Evolutionary conservation across 2,888 invertebrate genomes (phyloP), one percentile per base, ranked within the genome.

Genomic region (Amphipyra tragopoginis): DNA sequence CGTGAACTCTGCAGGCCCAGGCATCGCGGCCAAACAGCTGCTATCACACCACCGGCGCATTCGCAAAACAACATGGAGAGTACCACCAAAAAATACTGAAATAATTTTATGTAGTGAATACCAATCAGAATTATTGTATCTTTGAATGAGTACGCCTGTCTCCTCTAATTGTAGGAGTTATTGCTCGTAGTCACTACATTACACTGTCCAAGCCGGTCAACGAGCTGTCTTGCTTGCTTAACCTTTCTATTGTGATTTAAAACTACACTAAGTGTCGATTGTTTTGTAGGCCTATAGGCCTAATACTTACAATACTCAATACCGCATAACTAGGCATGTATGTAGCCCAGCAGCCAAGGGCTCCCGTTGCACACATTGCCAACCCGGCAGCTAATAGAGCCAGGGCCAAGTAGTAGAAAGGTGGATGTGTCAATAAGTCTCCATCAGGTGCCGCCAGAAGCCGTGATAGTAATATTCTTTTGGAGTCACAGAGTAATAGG

Each of bases 321-420:
- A 97, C 96, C 76, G 96, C 96, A 81, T 97, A 97, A 79, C 96
- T 97, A 72, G 97, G 96, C 79, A 97, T 94, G 81, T 97, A 97
- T 0, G 97, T 96, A 0, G 97, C 97, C 97, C 97, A 98, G 87
- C 97, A 98, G 49, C 98, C 98, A 15, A 97, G 89, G 47, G 97
- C 96, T 4, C 97, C 96, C 0, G 96, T 95, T 6, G 96, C 93
- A 55, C 97, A 96, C 52, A 97, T 95, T 38, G 96, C 88, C 55
- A 97, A 93, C 0, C 98, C 98, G 0, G 97, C 94, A 0, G 95
- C 94, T n/a, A 97, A 95, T 51, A 97, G 87, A 2, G 96, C 96
- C 50, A 98, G 94, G 0, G 97, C 96, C 7, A 97, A 93, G 84
- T 98, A 98, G 85, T 97, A 97, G 79, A 98, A 96, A 11, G 97